A percentile compares a stretch with the other conserved stretches of the same genome.
Conservation (phyloP, 2,797 vertebrate genomes). For the Menidia menidia region DNA sequence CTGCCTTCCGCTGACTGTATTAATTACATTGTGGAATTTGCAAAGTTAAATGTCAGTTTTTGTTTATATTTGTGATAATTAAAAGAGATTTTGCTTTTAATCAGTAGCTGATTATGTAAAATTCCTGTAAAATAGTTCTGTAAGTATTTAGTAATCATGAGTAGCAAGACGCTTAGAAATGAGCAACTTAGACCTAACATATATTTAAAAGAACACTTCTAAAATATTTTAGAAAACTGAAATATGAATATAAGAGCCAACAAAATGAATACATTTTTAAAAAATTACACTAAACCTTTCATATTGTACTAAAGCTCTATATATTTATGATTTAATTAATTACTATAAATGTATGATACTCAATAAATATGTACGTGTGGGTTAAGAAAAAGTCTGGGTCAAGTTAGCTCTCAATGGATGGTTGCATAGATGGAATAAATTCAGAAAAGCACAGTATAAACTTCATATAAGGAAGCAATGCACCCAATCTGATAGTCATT, state of each 20-base stretch:
- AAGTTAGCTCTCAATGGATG: background rate
- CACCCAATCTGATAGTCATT: background rate
- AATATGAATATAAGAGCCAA: too few relatives aligned
- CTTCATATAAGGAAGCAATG: too few relatives aligned
- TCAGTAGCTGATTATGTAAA: background rate
- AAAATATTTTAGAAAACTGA: too few relatives aligned
- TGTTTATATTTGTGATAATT: constrained; percentile 39
- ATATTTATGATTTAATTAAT: too few relatives aligned
- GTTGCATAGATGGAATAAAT: background rate
- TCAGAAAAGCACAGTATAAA: too few relatives aligned
- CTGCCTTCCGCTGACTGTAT: constrained; percentile 5
- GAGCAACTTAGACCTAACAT: too few relatives aligned
- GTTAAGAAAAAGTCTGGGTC: background rate
- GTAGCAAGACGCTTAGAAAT: background rate
- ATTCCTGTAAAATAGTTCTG: background rate
- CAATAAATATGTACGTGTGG: background rate
- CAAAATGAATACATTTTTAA: too few relatives aligned
- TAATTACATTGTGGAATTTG: constrained; percentile 17
- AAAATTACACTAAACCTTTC: too few relatives aligned
- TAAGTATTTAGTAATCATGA: background rate
- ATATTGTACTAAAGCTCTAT: too few relatives aligned
- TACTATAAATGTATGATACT: too few relatives aligned
- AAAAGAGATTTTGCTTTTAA: constrained; percentile 3
- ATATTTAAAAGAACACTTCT: too few relatives aligned
- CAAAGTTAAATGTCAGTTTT: constrained; percentile 35